Evolutionary conservation across 2,113 vertebrate genomes (phyloP), one percentile per base, ranked within the genome.

Genomic region (Calidris pugnax): DNA sequence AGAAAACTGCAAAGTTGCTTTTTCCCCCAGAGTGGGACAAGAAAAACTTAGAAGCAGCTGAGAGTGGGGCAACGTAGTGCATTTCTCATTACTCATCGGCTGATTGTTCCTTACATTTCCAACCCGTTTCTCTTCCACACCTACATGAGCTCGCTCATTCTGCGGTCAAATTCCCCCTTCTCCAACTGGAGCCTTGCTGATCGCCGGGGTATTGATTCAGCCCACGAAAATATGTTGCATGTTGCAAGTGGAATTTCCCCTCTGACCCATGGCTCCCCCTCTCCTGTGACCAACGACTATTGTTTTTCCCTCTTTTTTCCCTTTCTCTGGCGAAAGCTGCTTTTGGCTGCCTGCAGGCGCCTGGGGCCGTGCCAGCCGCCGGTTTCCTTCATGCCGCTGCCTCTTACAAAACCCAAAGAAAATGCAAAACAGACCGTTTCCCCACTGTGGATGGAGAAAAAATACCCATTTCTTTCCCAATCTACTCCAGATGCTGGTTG

Each of bases 241-340:
- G 96, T 33, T 75, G 84, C 93, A 94, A 57, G 64, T 39, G 98
- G 98, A 97, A 98, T 98, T 93, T 98, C 51, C 95, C 96, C 97
- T 96, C 90, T 97, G 97, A 63, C 90, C 97, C 94, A 73, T 79
- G 4, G 95, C 97, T 89, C 96, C 96, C 96, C 95, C 96, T 97
- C 96, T 93, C 89, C 93, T 84, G 75, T 86, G 96, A 92, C 97
- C 96, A 94, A 95, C 96, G 71, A 94, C 85, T 93, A 87, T 82
- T 97, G 97, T 98, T 96, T 95, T 95, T 81, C 62, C 78, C 80
- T 94, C 66, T 87, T 28, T 28, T 20, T 90, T 84, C 84, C n/a
- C 22, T 26, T 14, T 33, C 8, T 57, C 69, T 80, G 83, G 55
- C 55, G 51, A 68, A 71, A 92, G 95, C 90, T 67, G 85, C 91